Base-by-base conservation (phyloP, 2,113 vertebrate genomes). In the Electrona antarctica region DNA sequence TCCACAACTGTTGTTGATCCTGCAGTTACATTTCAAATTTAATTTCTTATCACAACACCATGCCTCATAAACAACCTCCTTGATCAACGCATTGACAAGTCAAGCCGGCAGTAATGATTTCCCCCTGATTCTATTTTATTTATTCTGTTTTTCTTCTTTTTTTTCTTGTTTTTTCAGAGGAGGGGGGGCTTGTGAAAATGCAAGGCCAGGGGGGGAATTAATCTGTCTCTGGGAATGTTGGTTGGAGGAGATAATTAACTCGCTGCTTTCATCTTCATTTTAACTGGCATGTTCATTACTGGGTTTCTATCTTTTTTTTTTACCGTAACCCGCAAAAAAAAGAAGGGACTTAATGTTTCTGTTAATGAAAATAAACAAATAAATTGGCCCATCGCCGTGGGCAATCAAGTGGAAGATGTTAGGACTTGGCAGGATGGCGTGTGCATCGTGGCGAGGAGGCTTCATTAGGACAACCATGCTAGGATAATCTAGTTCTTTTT, bases 271-370 rank as follows among this genome's bases (percentile, higher is more conserved):
- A 69, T 75, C 73, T 78, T 73, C 46, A 66, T 41, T 41, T 41
- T 41, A 78, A 78, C 78, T 77, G 74, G 68, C 78, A 71, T 66
- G 71, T 78, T 75, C 78, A 84, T 84, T 80, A 80, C 69, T 68
- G 66, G 67, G 77, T 21, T 21, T 21, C 21, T 21, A 21, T 21
- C 21, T 21, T 21, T 77, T 71, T 77, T 71, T 67, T 41, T 41
- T 41, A 67, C 71, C 33, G 60, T 67, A 58, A 41, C 73, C 60
- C 45, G 28, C 12, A 15, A 56, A 54, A 57, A 60, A 65, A 65
- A n/a, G 33, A 65, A n/a, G 33, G 57, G 60, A 50, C 60, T 6
- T 60, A 64, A 77, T 64, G 58, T 72, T 78, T 55, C 45, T 61
- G 72, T 71, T 73, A 58, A 74, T 68, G 66, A 74, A 63, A 69